Percentiles rank a stretch among this genome's conserved stretches.
Conservation (phyloP, 2,888 invertebrate genomes). For the Tipula helvola region DNA sequence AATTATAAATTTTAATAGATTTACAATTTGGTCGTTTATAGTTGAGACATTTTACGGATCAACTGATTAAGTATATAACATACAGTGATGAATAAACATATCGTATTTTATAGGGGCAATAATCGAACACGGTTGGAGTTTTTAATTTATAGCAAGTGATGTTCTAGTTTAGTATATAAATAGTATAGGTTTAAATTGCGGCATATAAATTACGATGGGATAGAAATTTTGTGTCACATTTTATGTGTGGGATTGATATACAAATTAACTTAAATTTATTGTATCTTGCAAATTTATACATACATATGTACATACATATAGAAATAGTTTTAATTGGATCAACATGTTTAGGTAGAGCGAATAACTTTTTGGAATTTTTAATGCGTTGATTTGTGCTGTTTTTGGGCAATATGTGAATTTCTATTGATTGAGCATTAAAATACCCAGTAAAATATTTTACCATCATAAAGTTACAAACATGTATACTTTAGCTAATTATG, state of each 20-base stretch:
- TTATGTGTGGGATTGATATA: not conserved
- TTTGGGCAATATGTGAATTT: not conserved
- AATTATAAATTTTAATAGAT: not conserved
- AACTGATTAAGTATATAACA: not conserved
- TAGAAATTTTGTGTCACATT: not conserved
- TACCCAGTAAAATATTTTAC: not conserved
- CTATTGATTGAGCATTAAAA: not conserved
- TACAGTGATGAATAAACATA: not conserved
- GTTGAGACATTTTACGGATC: not conserved
- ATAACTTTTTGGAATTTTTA: not conserved
- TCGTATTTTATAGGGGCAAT: not conserved
- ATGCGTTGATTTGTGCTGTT: no score
- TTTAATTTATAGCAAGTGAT: not conserved
- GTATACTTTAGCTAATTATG: no score
- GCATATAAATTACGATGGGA: not conserved
- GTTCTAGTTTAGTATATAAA: not conserved
- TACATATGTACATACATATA: not conserved
- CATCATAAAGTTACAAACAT: not conserved
- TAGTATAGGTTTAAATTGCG: not conserved
- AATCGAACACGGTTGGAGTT: not conserved
- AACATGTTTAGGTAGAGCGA: not conserved
- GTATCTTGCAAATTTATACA: no score
- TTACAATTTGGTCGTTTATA: not conserved
- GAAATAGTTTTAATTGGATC: not conserved
- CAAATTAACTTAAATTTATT: not conserved